A percentile compares a stretch with the other conserved stretches of the same genome.
Evolutionary conservation across 2,888 invertebrate genomes (phyloP).

Genomic region (Pocota personata): DNA sequence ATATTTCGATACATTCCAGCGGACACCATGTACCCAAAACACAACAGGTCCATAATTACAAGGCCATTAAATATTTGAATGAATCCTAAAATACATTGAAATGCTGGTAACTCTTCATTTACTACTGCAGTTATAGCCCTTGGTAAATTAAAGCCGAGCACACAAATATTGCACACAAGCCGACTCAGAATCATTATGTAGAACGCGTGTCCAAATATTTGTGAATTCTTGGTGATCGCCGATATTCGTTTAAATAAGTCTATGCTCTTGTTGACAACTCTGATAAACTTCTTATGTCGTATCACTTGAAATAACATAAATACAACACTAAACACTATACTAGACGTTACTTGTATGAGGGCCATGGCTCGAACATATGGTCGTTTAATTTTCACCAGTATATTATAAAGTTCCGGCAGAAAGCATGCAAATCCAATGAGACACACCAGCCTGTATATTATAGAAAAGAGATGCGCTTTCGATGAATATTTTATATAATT

Average conservation of each 20-base stretch:
- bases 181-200: not conserved
- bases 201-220: not conserved
- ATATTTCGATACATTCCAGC: constrained; percentile 19
- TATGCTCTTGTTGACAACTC: not conserved
- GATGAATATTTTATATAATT: not conserved
- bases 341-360: not conserved
- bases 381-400: not conserved
- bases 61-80: not conserved
- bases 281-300: not conserved
- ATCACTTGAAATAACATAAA: not conserved
- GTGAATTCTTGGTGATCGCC: not conserved
- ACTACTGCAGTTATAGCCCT: not conserved
- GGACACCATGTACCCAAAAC: constrained; percentile 5
- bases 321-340: not conserved
- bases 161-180: accelerated
- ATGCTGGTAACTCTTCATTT: not conserved
- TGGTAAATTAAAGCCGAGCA: not conserved
- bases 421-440: not conserved
- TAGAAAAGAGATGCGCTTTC: not conserved
- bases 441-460: not conserved
- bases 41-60: not conserved
- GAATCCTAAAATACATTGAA: not conserved
- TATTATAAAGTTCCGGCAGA: not conserved
- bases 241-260: not conserved
- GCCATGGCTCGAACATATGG: not conserved